phyloP scores from a whole-genome alignment of 2,797 vertebrate species.

The Oryzias dopingdopingensis region DNA sequence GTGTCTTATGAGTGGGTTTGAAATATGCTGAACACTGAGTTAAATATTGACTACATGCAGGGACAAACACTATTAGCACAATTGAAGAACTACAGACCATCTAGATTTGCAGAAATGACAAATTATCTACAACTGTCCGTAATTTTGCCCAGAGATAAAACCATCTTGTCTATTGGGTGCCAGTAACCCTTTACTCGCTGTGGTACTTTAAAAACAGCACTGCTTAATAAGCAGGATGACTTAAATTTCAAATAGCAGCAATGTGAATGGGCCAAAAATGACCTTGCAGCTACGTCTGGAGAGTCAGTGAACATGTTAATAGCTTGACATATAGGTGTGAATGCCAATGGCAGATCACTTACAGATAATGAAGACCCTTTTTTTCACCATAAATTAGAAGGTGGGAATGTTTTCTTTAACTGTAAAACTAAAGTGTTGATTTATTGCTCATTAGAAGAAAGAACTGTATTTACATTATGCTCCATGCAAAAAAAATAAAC shows the following conservation, averaged over 20 bases:
- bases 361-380: constrained; percentile 12
- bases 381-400: too few species aligned
- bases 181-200: constrained; percentile 6
- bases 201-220: constrained; percentile 14
- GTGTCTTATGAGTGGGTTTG: constrained; percentile 5
- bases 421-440: too few species aligned
- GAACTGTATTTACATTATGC: too few species aligned
- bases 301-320: constrained; percentile 45
- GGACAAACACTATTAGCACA: too few species aligned
- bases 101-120: too few species aligned
- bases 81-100: too few species aligned
- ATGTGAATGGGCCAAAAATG: constrained; percentile 39
- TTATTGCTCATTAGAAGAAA: too few species aligned
- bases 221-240: constrained; percentile 15
- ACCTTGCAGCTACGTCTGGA: constrained; percentile 27
- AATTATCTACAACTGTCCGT: not conserved
- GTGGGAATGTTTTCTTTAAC: too few species aligned
- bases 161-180: not conserved
- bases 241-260: constrained; percentile 28
- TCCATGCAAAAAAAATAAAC: not conserved
- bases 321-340: constrained; percentile 46
- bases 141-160: not conserved
- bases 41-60: not conserved
- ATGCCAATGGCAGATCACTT: constrained; percentile 39
- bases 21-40: not conserved